phyloP scores from a whole-genome alignment of 2,888 invertebrate genomes.

The Catotricha subobsoleta region DNA sequence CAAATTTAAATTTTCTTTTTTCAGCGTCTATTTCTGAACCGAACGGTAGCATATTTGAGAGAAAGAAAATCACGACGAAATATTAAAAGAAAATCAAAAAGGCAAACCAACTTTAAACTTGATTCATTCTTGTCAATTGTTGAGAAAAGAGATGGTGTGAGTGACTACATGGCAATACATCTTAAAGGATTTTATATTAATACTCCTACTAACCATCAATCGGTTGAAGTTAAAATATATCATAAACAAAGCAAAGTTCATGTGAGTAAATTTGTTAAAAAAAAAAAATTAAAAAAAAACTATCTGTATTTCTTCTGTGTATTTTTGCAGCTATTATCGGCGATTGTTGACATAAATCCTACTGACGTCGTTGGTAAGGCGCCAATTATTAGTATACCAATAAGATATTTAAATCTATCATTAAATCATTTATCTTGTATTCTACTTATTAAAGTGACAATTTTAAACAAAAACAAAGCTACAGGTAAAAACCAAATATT shows the following conservation, averaged over 20 bases:
- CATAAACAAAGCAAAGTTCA: constrained; percentile 1
- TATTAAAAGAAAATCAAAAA: background rate
- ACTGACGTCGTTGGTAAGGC: too few relatives aligned
- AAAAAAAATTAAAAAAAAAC: background rate
- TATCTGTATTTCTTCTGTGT: too few relatives aligned
- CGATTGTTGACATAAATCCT: constrained; percentile 2
- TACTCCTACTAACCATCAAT: background rate
- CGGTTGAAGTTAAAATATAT: background rate
- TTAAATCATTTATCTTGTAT: background rate
- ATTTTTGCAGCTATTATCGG: background rate
- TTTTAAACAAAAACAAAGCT: too few relatives aligned
- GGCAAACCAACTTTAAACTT: background rate
- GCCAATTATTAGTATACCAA: constrained; percentile 1
- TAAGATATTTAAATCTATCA: too few relatives aligned
- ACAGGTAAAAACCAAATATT: too few relatives aligned
- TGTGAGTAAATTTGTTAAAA: background rate
- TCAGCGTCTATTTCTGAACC: too few relatives aligned
- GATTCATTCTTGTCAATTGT: too few relatives aligned
- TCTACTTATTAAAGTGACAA: constrained; percentile 2
- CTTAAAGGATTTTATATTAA: background rate
- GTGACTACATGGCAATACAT: background rate
- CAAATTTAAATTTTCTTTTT: too few relatives aligned
- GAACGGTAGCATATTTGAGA: too few relatives aligned
- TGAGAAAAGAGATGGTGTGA: background rate
- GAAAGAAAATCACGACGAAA: too few relatives aligned